phyloP scores from a whole-genome alignment of 92 coral and sea anemone genomes.

The Palythoa caribaeorum region DNA sequence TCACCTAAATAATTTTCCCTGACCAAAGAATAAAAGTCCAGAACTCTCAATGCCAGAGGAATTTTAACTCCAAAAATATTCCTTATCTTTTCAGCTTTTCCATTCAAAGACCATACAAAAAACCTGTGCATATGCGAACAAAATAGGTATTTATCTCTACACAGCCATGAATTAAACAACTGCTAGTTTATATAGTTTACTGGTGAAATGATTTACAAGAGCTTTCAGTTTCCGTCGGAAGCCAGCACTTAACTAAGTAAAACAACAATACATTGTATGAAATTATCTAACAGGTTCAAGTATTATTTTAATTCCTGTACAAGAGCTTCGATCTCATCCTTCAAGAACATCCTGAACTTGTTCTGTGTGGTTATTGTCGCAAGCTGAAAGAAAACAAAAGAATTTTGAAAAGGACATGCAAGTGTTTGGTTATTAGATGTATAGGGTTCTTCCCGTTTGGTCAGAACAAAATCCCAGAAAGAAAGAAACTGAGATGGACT shows the following conservation, averaged over 20 bases:
- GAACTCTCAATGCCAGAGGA: too few species aligned
- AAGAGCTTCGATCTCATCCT: slow-evolving; percentile 92
- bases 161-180: too few species aligned
- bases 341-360: slow-evolving; percentile 93
- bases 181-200: background rate
- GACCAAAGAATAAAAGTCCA: too few species aligned
- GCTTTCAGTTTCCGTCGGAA: background rate
- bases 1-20: too few species aligned
- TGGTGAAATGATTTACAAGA: background rate
- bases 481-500: too few species aligned
- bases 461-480: background rate
- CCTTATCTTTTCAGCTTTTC: too few species aligned
- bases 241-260: background rate
- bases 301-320: slow-evolving; percentile 93
- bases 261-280: background rate
- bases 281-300: background rate
- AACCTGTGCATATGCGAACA: too few species aligned
- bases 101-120: too few species aligned
- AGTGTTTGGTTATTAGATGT: too few species aligned
- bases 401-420: too few species aligned
- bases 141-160: too few species aligned
- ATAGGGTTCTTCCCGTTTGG: background rate
- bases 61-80: too few species aligned
- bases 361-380: slow-evolving; percentile 85
- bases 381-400: slow-evolving; percentile 68